phyloP scores from a whole-genome alignment of 2,113 vertebrate species.

The Melospiza georgiana region DNA sequence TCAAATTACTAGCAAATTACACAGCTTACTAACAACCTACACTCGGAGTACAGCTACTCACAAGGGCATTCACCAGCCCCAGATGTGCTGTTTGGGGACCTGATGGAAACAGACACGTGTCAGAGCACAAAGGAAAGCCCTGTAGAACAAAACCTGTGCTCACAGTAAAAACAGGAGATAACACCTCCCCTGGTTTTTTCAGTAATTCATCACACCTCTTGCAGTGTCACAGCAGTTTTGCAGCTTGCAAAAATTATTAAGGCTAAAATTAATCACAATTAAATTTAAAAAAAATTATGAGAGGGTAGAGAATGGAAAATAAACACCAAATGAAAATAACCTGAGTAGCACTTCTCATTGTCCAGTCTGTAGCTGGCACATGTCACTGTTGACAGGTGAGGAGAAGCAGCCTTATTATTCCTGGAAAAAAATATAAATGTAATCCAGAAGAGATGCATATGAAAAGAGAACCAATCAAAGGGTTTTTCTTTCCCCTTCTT shows the following conservation, averaged over 20 bases:
- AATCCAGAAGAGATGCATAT: background rate
- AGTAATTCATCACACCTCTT: background rate
- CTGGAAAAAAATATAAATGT: background rate
- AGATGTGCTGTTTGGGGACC: background rate
- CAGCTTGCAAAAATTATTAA: background rate
- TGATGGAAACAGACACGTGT: accelerated
- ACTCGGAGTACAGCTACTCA: background rate
- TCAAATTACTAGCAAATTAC: background rate
- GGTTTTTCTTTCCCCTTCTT: background rate
- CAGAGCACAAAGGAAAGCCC: background rate
- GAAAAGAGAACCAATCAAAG: background rate
- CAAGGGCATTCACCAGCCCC: background rate
- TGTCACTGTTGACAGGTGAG: background rate
- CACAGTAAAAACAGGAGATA: background rate
- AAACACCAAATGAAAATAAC: background rate
- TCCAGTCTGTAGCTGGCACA: background rate
- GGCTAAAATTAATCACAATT: background rate
- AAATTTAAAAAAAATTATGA: accelerated
- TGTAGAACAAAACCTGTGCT: background rate
- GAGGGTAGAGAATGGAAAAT: background rate
- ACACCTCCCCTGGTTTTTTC: background rate
- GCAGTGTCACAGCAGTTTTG: background rate
- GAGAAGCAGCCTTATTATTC: background rate
- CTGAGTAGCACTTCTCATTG: background rate
- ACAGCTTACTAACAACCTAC: background rate